phyloP scores from a whole-genome alignment of 2,888 invertebrate species.

The Heliconius cydno region DNA sequence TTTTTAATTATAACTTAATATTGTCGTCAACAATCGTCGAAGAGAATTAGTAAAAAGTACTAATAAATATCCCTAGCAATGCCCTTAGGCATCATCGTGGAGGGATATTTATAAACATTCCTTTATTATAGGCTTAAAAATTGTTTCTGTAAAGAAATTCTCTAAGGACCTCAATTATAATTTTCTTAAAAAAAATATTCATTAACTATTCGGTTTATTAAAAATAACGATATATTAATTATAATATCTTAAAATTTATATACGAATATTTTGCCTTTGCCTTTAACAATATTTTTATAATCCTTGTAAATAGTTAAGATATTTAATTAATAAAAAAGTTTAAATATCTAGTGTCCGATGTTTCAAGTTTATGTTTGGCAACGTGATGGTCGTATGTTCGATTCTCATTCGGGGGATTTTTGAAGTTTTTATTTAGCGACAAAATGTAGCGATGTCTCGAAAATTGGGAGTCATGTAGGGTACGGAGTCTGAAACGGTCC shows the following conservation, averaged over 20 bases:
- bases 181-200: background rate
- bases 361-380: background rate
- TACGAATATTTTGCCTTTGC: background rate
- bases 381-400: background rate
- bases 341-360: background rate
- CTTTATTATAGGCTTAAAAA: background rate
- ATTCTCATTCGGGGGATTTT: background rate
- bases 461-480: background rate
- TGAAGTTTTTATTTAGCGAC: background rate
- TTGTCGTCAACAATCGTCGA: no score
- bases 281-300: no score
- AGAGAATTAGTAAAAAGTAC: background rate
- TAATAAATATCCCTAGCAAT: background rate
- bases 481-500: background rate
- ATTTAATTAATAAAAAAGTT: background rate
- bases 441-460: background rate
- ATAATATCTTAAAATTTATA: background rate
- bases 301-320: no score
- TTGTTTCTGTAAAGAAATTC: background rate
- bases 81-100: background rate
- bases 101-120: conserved; percentile 1
- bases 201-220: background rate
- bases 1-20: no score
- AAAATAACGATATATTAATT: background rate
- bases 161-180: background rate